Evolutionary conservation across 2,888 invertebrate genomes (phyloP), one percentile per base, ranked within the genome.

Genomic region (Drosophila recens): DNA sequence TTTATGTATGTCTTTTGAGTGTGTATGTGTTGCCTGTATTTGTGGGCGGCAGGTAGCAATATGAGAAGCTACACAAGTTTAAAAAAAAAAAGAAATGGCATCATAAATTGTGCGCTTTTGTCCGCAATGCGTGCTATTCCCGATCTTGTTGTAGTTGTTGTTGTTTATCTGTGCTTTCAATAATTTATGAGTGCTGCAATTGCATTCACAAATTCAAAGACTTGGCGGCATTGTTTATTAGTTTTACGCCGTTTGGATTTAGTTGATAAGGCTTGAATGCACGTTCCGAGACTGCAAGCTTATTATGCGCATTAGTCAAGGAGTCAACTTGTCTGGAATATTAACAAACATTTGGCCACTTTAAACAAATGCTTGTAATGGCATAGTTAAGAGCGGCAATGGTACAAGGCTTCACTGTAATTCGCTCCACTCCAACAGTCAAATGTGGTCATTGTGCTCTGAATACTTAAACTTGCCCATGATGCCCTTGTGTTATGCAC

Each of bases 151-250:
- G 36, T 27, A 56, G 9, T 36, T 42, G 13, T 17, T n/a, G 17
- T 48, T 30, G 11, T 43, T 38, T 73, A 65, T 54, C 52, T 48
- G 45, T 11, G 40, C 56, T n/a, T 54, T 51, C 46, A 63, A 67
- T 72, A 82, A 75, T 77, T 79, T 79, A 83, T 74, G 66, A 59
- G 43, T 33, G n/a, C 46, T 79, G 72, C 75, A 75, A 84, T 81
- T 67, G 72, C 68, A 62, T 77, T 36, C 38, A 9, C 27, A 54
- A 10, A 46, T 36, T 81, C 75, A 78, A 78, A 72, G 53, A 81
- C 69, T 81, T 57, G 75, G 67, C 75, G 68, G 65, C 72, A 67
- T 67, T 74, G 54, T 30, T 68, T 65, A 83, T 77, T 82, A 77
- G 78, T 83, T 80, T 67, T 64, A 70, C 52, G 71, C 51, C 67